Evolutionary conservation across 2,113 vertebrate species (phyloP), one percentile per base, ranked within the genome.

Genomic region (Blennius ocellaris): DNA sequence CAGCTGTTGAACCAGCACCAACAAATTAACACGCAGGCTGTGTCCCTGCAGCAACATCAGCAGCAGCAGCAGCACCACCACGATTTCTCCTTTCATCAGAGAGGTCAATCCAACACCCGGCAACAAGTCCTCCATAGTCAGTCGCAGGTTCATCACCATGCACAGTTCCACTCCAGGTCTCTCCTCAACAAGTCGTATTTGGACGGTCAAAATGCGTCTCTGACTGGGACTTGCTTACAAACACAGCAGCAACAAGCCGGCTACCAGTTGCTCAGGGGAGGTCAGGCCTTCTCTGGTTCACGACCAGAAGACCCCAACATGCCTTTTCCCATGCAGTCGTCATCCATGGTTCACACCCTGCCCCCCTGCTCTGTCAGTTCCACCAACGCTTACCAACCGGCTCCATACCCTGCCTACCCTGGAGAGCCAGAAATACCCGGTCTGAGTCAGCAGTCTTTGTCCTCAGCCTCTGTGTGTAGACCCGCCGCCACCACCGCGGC

Each of bases 61-160:
- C 90, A 85, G 81, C 96, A 96, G 77, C 96, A 96, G 77, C 96
- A 96, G 77, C 96, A 96, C 76, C 96, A 96, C 90, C 94, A 94
- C 87, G 94, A 92, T 83, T 98, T 97, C 93, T 85, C 96, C 83
- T 98, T 96, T 92, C 97, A 96, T 90, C 96, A 95, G 89, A 94
- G 93, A 83, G 92, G 82, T 62, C 86, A 86, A 2, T 11, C 84
- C 48, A 90, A 69, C 92, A 92, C 94, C 78, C 95, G 95, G 44
- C 95, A 95, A 81, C 96, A 89, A 51, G 48, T 70, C 53, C 90
- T 79, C 45, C 88, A 87, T 37, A 57, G 77, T 72, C 86, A 82
- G 11, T 85, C 77, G 45, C 87, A 68, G 50, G 73, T 80, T 59
- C 86, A 83, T 16, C 84, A 84, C 44, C 84, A 82, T 30, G 21